Evolutionary conservation across 2,113 vertebrate genomes (phyloP), one percentile per base, ranked within the genome.

Genomic region (Calidris pygmaea): DNA sequence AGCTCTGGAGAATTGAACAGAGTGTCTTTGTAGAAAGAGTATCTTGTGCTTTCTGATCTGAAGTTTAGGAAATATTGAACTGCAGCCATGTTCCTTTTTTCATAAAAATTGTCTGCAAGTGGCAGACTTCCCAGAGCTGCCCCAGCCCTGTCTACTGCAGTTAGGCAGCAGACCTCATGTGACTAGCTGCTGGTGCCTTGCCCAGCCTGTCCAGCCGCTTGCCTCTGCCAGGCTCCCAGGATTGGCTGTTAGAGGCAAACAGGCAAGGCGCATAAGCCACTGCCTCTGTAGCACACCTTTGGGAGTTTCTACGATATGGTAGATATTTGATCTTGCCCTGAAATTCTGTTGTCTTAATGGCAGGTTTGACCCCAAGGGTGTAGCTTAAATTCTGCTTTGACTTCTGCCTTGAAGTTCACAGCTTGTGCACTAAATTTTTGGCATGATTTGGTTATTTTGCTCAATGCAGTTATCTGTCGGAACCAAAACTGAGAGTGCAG

Each of bases 181-280:
- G 94, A 95, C 89, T 82, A 48, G 35, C 48, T 58, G 73, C 91
- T 94, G 91, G 35, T 89, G 74, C 91, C 73, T 89, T 96, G 95
- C 93, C 91, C 73, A 85, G 91, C 91, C 87, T 93, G 93, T 75
- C 76, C 84, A 73, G 85, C 58, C 35, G 20, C 91, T 95, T 96
- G 66, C 66, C 52, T 72, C 77, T 89, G 84, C 90, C 93, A 79
- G 56, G 27, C 87, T 92, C 77, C 78, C 66, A 32, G 20, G 62
- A 37, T 4, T 75, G 66, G 75, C 47, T 65, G 62, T 65, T 94
- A 29, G 84, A 92, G 77, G 37, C 77, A 87, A 53, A 72, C 8
- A 5, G 43, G 66, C 1, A 12, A 85, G 87, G 66, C 7, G 2
- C 59, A 13, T 67, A 39, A 80, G 56, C 89, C 72, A 43, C 80